Evolutionary conservation across 2,797 vertebrate genomes (phyloP).

Genomic region (Amblyopsis hoosieri): DNA sequence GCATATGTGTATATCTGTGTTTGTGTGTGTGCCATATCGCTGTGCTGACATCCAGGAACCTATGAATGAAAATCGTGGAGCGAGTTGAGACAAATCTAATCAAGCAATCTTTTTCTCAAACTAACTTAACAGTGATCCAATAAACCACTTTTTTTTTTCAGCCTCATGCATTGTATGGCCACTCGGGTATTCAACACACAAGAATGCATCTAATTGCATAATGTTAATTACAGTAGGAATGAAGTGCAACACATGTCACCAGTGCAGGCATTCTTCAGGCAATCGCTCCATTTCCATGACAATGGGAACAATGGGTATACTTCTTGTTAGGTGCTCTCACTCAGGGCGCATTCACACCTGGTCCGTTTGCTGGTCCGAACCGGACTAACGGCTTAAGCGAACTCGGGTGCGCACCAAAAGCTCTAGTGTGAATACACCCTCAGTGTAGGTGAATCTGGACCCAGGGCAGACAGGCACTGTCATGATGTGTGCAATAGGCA

Average conservation of each 20-base stretch:
- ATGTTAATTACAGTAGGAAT: slow-evolving; percentile 38
- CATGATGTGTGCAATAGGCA: not conserved
- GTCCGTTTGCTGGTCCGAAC: no score
- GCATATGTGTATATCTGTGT: slow-evolving; percentile 2
- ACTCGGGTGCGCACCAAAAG: no score
- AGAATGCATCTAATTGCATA: slow-evolving; percentile 19
- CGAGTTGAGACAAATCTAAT: slow-evolving; percentile 24
- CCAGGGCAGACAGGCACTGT: slow-evolving; percentile 10
- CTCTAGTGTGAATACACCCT: no score
- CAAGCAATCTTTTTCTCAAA: slow-evolving; percentile 12
- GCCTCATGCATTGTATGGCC: slow-evolving; percentile 8
- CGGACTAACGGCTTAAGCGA: no score
- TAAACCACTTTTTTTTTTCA: not conserved
- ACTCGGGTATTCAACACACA: slow-evolving; percentile 26
- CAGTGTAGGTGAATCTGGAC: slow-evolving; percentile 8
- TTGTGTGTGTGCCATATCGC: not conserved
- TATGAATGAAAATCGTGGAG: slow-evolving; percentile 18
- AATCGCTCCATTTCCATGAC: slow-evolving; percentile 22
- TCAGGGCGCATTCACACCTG: no score
- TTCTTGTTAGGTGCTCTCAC: not conserved
- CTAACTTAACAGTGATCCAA: slow-evolving; percentile 23
- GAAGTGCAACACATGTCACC: slow-evolving; percentile 30
- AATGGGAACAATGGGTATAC: slow-evolving; percentile 16
- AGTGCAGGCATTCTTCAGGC: slow-evolving; percentile 16
- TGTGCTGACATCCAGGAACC: not conserved